Base-by-base conservation (phyloP, 2,888 invertebrate genomes). In the Hydroisotoma schaefferi region DNA sequence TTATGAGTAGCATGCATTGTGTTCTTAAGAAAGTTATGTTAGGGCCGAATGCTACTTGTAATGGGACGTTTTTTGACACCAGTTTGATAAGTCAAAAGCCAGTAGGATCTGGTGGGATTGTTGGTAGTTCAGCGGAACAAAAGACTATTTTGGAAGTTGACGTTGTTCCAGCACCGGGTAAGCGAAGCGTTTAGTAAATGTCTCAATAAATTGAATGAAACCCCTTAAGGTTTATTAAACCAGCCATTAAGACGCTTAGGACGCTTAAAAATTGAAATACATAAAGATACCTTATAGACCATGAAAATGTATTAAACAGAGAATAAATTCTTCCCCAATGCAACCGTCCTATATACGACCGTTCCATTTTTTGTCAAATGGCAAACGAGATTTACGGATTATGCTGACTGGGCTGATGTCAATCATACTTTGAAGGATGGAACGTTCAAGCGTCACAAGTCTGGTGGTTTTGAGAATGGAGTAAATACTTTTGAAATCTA, bases 321-420 rank as follows among this genome's bases (percentile, higher is more conserved):
- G 40, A 63, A 66, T 27, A 66, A 66, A 37, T 66, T 66, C 38
- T 66, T 55, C 51, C 63, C 63, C 2, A 51, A 55, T 15, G 51
- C 47, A n/a, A 40, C 47, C 8, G 29, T 46, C 10, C 28, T 66
- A 12, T 66, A 60, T 29, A 66, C 62, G 3, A 60, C 58, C 15
- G 48, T 60, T 2, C 66, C 66, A 18, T 66, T 66, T n/a, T 66
- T 60, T 43, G 63, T 66, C 18, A 66, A 66, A 38, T 66, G 66
- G 66, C 63, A 66, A 40, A 66, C 66, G 10, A 57, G 54, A 37
- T 66, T 55, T 29, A 63, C 66, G 5, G 66, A 66, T 37, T 66
- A 63, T 40, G 62, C 66, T 1, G 58, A 66, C 28, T 66, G 66
- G 62, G 66, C 66, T 1, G 58, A 66, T 23, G 54, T 57, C 10